Evolutionary conservation across 2,888 invertebrate genomes (phyloP), one percentile per base, ranked within the genome.

Genomic region (Dicyrtomina minuta): DNA sequence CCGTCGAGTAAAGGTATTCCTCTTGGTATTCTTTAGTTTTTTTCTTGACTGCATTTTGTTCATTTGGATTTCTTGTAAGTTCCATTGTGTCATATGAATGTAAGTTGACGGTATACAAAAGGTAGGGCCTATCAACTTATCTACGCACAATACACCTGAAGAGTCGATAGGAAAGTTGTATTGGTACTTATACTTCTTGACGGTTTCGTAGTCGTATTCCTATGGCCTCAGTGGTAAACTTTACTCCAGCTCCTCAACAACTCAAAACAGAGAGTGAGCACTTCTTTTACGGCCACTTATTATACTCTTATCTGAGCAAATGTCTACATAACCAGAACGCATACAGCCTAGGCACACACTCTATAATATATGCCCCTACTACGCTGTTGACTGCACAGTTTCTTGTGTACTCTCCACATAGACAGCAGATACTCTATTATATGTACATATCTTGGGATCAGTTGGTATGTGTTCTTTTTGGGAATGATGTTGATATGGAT

Each of bases 11-110:
- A 61, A 61, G 61, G 61, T 61, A 61, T 39, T 39, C 27, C 56
- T 56, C 2, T 56, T n/a, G n/a, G n/a, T n/a, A n/a, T 33, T 60
- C 20, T 41, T 58, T 58, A 12, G 26, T 27, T 27, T 60, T 60
- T 53, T 53, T 53, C 39, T 53, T 51, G 53, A 53, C 65, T 27
- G 12, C 53, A 65, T 53, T 64, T 65, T 65, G 65, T 65, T 65
- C 65, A 65, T 65, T 65, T 65, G 53, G 39, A 53, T 65, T 62
- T 65, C 65, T 53, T 65, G 53, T 53, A 65, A 65, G 20, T 33
- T 53, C n/a, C 39, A 65, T 65, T 65, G 65, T 65, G 41, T 65
- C 39, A 33, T 41, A 41, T 65, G 33, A 65, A 65, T 65, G n/a
- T 53, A 62, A 53, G 33, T 27, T 53, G 51, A 65, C 17, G 41